Conservation (phyloP, 1,140 invertebrate species). For the Drosophila sproati region DNA sequence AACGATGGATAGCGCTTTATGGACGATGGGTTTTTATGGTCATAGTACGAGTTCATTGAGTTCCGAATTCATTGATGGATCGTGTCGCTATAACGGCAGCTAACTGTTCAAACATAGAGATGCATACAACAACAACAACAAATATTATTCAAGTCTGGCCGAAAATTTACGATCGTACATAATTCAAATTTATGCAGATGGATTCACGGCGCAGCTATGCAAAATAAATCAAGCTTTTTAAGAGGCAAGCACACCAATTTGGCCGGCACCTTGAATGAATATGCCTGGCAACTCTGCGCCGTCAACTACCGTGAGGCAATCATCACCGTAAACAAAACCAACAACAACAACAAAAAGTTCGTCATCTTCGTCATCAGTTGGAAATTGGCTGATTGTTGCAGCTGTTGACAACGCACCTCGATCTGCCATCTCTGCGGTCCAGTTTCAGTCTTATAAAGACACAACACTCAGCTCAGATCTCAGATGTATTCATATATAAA, state of each 20-base stretch:
- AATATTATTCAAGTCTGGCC: background rate
- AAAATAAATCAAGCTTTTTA: constrained; percentile 51
- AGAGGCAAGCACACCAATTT: constrained; percentile 20
- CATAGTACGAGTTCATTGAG: constrained; percentile 65
- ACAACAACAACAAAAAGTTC: constrained; percentile 10
- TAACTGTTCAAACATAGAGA: constrained; percentile 51
- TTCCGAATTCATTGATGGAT: constrained; percentile 77
- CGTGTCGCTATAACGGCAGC: constrained; percentile 54
- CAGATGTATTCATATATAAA: constrained; percentile 36
- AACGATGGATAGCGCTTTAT: constrained; percentile 30
- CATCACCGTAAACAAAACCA: background rate
- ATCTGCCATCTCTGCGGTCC: constrained; percentile 66
- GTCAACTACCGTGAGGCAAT: constrained; percentile 26
- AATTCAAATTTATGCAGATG: constrained; percentile 57
- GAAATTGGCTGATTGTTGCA: constrained; percentile 28
- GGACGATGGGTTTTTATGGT: constrained; percentile 30
- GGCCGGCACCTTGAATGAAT: constrained; percentile 38
- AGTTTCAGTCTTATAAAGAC: constrained; percentile 59
- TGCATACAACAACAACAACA: background rate
- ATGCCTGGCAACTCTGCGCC: constrained; percentile 28
- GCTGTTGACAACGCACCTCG: constrained; percentile 67
- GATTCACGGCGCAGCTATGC: constrained; percentile 32
- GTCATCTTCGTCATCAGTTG: constrained; percentile 34
- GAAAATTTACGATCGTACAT: constrained; percentile 50
- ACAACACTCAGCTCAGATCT: constrained; percentile 31